These are phyloP conservation scores for Plectropomus leopardus DNA, from an alignment of 2,113 vertebrate genomes.

Conservation along the genomic window DNA sequence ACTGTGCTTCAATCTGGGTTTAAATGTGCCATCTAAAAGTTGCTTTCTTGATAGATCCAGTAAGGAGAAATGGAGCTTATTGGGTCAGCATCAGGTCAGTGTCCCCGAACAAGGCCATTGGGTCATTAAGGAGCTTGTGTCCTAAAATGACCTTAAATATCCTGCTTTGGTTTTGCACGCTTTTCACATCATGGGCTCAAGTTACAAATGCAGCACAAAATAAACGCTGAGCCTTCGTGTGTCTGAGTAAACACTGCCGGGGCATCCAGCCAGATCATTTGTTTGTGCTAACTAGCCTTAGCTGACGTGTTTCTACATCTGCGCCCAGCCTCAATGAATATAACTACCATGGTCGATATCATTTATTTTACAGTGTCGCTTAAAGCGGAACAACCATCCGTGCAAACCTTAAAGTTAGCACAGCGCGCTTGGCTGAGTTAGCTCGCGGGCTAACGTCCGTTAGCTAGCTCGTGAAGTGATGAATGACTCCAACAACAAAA, in stretches of 20 bases:
- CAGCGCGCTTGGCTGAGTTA: constrained; percentile 1
- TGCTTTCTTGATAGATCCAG: no score
- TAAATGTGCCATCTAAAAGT: no score
- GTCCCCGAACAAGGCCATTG: not conserved
- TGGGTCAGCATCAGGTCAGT: not conserved
- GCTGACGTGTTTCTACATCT: not conserved
- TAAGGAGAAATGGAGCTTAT: not conserved
- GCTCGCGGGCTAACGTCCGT: not conserved
- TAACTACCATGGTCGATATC: not conserved
- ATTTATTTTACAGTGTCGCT: not conserved
- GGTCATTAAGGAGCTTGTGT: not conserved
- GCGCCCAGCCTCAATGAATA: no score
- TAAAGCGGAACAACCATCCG: not conserved
- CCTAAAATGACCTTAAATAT: not conserved
- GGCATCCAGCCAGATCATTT: not conserved
- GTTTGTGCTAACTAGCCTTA: not conserved
- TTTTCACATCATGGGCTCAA: not conserved
- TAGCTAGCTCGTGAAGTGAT: constrained; percentile 47
- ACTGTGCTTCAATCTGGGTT: no score
- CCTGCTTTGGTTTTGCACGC: not conserved
- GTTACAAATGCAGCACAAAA: not conserved
- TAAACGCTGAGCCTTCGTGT: not conserved
- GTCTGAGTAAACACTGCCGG: not conserved
- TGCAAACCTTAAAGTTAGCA: not conserved
- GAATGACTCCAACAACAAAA: constrained; percentile 46